phyloP scores from a whole-genome alignment of 1,140 invertebrate genomes.

The Drosophila gunungcola region DNA sequence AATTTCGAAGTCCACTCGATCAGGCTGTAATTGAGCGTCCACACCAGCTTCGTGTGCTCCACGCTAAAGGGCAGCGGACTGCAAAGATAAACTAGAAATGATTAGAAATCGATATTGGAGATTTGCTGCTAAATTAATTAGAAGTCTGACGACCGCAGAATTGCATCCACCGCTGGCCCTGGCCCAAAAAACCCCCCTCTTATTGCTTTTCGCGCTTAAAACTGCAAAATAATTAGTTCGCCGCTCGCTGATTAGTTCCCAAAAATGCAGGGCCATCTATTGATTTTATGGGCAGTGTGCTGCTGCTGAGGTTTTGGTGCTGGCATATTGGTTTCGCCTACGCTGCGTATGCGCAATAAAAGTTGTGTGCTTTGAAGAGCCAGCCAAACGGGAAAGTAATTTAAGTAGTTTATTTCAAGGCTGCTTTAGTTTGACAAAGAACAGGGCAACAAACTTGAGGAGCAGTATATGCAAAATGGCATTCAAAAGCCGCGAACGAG shows the following conservation, averaged over 20 bases:
- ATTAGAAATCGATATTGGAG: slow-evolving; percentile 16
- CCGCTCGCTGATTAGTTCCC: slow-evolving; percentile 59
- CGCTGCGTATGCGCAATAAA: slow-evolving; percentile 56
- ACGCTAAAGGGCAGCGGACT: slow-evolving; percentile 73
- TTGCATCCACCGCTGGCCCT: slow-evolving; percentile 24
- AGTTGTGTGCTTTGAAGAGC: slow-evolving; percentile 11
- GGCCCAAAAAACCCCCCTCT: slow-evolving; percentile 3
- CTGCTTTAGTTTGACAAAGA: slow-evolving; percentile 8
- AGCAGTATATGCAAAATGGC: slow-evolving; percentile 67
- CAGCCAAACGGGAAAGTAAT: background rate
- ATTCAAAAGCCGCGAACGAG: slow-evolving; percentile 58
- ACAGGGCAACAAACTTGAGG: slow-evolving; percentile 28
- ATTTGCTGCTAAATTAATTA: slow-evolving; percentile 66
- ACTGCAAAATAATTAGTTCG: slow-evolving; percentile 77
- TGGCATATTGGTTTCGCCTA: slow-evolving; percentile 39
- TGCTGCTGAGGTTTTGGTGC: slow-evolving; percentile 52
- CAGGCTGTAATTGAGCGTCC: slow-evolving; percentile 84
- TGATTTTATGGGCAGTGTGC: slow-evolving; percentile 31
- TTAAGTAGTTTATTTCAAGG: slow-evolving; percentile 24
- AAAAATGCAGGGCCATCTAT: slow-evolving; percentile 29
- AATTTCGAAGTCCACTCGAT: slow-evolving; percentile 85
- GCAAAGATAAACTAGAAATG: slow-evolving; percentile 27
- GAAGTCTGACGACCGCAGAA: slow-evolving; percentile 50
- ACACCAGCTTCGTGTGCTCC: slow-evolving; percentile 74
- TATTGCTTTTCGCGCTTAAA: slow-evolving; percentile 35